Conservation (phyloP, 2,888 invertebrate genomes). For the Orthosia gracilis region DNA sequence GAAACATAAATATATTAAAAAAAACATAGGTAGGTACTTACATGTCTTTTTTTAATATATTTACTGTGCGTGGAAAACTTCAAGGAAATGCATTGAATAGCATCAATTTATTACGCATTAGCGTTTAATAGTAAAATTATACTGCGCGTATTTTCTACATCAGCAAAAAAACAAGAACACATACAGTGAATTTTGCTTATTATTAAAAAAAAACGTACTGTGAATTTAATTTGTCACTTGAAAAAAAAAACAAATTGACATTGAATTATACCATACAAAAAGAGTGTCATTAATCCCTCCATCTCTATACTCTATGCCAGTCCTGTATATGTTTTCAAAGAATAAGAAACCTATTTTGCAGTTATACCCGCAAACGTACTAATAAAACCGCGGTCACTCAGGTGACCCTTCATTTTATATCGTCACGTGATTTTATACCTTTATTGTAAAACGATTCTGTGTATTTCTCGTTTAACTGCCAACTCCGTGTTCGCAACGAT, state of each 20-base stretch:
- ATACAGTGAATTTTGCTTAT: neutral
- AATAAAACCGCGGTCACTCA: constrained; percentile 60
- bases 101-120: neutral
- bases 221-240: neutral
- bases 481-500: constrained; percentile 37
- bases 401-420: constrained; percentile 62
- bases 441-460: constrained; percentile 67
- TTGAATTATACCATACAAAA: constrained; percentile 14
- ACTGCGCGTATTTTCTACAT: neutral
- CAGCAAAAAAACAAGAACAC: no score
- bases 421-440: constrained; percentile 54
- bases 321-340: constrained; percentile 19
- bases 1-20: no score
- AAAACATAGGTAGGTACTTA: no score
- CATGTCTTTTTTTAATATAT: no score
- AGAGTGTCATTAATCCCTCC: neutral
- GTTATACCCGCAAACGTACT: constrained; percentile 31
- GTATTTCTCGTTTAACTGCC: constrained; percentile 64
- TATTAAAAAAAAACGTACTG: neutral
- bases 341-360: constrained; percentile 41
- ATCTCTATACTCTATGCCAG: neutral
- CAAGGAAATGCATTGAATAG: neutral
- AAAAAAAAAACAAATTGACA: neutral
- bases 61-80: neutral
- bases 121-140: neutral